Base-by-base conservation (phyloP, 2,888 invertebrate species). In the Cephus pygmeus region DNA sequence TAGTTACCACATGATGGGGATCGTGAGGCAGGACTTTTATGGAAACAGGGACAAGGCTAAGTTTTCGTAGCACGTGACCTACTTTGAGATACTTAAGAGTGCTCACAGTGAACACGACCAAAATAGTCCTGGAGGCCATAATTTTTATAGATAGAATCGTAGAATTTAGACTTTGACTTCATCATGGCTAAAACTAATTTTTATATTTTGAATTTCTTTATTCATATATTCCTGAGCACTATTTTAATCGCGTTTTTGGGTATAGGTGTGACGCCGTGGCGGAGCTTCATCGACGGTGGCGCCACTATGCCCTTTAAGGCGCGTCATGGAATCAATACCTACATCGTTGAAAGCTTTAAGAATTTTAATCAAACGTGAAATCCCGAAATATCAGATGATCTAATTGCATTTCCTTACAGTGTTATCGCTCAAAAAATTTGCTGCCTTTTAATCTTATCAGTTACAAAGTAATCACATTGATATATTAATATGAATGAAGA, bases 11-110 rank as follows among this genome's bases (percentile, higher is more conserved):
- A 6, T 23, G 23, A 56, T 69, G 68, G 69, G 23, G 23, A 56
- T 23, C 23, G 2, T 0, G 56, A 9, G 9, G 56, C 56, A 9
- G 23, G 56, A 56, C 56, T 56, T 56, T 23, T 56, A 56, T 76
- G 74, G 75, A 75, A 88, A 87, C 81, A 83, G 80, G 87, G 86
- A 85, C 88, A 89, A 87, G 88, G 88, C 79, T 79, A 81, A 79
- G 75, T 83, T 86, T 86, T 86, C 81, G 82, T 84, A 80, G 79
- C 76, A 78, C 23, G 31, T 76, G 87, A 83, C 85, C 87, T 82
- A 86, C 82, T 83, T 88, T 69, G 78, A 34, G n/a, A 34, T 9
- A 56, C 56, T 56, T 23, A 6, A 23, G 23, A 40, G 23, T 56
- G 56, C 56, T 56, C 56, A 23, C 0, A 23, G 9, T 23, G 23